phyloP scores from a whole-genome alignment of 2,888 invertebrate species.

The Ophioninae sp. region DNA sequence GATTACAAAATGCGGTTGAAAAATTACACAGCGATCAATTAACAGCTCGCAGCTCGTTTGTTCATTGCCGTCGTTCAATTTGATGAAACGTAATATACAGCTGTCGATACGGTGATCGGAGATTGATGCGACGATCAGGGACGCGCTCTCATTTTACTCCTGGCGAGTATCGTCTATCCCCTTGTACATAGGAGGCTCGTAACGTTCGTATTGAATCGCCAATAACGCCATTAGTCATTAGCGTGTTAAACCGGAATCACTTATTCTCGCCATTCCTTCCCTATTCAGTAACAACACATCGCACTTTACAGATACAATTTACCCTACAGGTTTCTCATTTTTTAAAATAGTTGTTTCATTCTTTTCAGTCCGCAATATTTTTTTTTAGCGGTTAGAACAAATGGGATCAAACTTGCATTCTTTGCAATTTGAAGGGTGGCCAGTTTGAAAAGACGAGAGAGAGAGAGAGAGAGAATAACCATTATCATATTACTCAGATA shows the following conservation, averaged over 20 bases:
- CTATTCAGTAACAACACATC: background rate
- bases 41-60: constrained; percentile 64
- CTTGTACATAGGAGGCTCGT: constrained; percentile 56
- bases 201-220: constrained; percentile 69
- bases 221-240: constrained; percentile 67
- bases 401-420: too few relatives aligned
- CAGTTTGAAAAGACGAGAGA: too few relatives aligned
- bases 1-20: constrained; percentile 51
- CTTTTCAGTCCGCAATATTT: too few relatives aligned
- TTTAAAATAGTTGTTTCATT: too few relatives aligned
- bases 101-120: background rate
- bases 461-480: too few relatives aligned
- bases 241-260: constrained; percentile 57
- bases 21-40: constrained; percentile 63
- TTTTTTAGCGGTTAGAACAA: too few relatives aligned
- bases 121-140: constrained; percentile 19
- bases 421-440: too few relatives aligned
- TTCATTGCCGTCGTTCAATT: constrained; percentile 29
- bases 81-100: constrained; percentile 17
- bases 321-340: too few relatives aligned
- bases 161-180: constrained; percentile 33
- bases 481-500: too few relatives aligned
- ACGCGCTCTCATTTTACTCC: constrained; percentile 12
- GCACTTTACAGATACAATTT: too few relatives aligned
- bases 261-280: constrained; percentile 15